phyloP scores from a whole-genome alignment of 2,888 invertebrate species.

The Sialis lutaria region DNA sequence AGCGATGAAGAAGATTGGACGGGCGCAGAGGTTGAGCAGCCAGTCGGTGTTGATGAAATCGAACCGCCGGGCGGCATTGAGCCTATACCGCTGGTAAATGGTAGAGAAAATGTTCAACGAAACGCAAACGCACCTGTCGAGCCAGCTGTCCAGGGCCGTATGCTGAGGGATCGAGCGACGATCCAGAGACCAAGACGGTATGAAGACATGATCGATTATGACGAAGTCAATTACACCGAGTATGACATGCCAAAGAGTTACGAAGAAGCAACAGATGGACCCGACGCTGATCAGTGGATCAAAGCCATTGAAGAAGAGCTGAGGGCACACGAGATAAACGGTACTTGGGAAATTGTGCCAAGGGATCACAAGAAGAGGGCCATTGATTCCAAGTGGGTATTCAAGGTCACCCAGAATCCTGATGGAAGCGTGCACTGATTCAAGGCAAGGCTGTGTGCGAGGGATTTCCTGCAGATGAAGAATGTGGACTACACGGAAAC shows the following conservation, averaged over 20 bases:
- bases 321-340: constrained; percentile 4
- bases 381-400: constrained; percentile 10
- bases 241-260: constrained; percentile 8
- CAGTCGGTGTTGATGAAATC: background rate
- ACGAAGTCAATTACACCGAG: constrained; percentile 9
- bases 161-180: background rate
- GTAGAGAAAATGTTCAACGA: background rate
- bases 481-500: constrained; percentile 7
- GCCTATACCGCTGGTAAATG: background rate
- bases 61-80: background rate
- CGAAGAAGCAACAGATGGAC: constrained; percentile 9
- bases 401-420: constrained; percentile 7
- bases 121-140: background rate
- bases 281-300: constrained; percentile 8
- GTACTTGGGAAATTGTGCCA: constrained; percentile 10
- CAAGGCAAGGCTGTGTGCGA: constrained; percentile 12
- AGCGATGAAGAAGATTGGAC: background rate
- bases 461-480: constrained; percentile 11
- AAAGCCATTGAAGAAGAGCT: constrained; percentile 10
- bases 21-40: background rate
- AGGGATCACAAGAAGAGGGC: constrained; percentile 5
- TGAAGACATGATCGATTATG: no score
- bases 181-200: constrained; percentile 1
- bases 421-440: constrained; percentile 7
- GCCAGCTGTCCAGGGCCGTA: background rate